Base-by-base conservation (phyloP, 2,888 invertebrate genomes). In the Cotesia congregata region DNA sequence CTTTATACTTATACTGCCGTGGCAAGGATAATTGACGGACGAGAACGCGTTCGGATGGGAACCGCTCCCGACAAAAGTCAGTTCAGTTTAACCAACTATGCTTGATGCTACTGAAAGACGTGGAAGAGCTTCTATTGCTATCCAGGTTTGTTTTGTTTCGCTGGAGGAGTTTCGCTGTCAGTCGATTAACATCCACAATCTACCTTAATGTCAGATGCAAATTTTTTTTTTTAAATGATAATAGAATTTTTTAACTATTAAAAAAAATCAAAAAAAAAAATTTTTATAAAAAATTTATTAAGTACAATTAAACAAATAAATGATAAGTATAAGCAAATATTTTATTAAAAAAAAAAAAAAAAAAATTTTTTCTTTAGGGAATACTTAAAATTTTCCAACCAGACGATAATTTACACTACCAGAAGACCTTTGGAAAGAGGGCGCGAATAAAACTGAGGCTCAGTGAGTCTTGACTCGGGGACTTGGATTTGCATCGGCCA, bases 151-250 rank as follows among this genome's bases (percentile, higher is more conserved):
- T 50, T 3, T 50, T 3, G 60, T 69, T 74, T 59, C 67, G 65
- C 50, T 50, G 9, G 39, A 59, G 82, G 83, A 82, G 81, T 30
- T 30, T 30, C 30, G 30, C 83, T 85, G 86, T 82, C 81, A 83
- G 83, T 85, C 84, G 84, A 84, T 69, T 74, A 75, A 78, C 74
- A 3, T 30, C n/a, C n/a, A n/a, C n/a, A n/a, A n/a, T n/a, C 30
- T 30, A 30, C 30, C 30, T 30, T 30, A 1, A 30, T 30, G 88
- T 88, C 88, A 86, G 86, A 88, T 88, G 88, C 88, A 87, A 88
- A 88, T 88, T 86, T 85, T 83, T 84, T 30, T 30, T 30, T 30
- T 3, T 3, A 3, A 30, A 2, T 30, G 2, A 30, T 30, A 30
- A 30, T 30, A 30, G 3, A 3, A 30, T 30, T 30, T 30, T 30